A percentile compares a stretch with the other conserved stretches of the same genome.
phyloP scores from a whole-genome alignment of 2,888 invertebrate species.

The Drosophila subquinaria region DNA sequence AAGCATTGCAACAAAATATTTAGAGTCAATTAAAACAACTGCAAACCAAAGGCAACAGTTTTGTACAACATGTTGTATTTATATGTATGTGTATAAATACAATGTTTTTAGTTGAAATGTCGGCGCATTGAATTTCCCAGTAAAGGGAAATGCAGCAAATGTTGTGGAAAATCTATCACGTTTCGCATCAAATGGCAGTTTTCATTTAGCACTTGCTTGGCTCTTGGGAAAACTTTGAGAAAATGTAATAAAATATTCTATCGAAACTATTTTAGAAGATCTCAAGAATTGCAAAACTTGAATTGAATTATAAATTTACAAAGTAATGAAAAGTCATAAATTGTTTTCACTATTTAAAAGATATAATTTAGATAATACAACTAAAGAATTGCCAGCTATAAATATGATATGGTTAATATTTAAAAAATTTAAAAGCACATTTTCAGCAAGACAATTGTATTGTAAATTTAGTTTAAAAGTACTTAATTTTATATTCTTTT shows the following conservation, averaged over 20 bases:
- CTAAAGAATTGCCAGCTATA: too few relatives aligned
- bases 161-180: slow-evolving; percentile 21
- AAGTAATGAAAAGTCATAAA: background rate
- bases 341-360: too few relatives aligned
- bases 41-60: slow-evolving; percentile 4
- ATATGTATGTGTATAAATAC: background rate
- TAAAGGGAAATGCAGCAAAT: background rate
- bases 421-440: too few relatives aligned
- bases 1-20: slow-evolving; percentile 67
- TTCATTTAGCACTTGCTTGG: background rate
- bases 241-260: background rate
- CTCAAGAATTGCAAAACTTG: background rate
- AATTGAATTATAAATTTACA: background rate
- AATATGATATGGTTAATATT: too few relatives aligned
- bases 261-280: background rate
- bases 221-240: background rate
- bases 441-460: too few relatives aligned
- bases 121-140: slow-evolving; percentile 10
- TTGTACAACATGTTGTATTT: background rate
- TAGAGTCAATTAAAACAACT: slow-evolving; percentile 71
- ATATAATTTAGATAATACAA: too few relatives aligned
- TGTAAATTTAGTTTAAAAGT: too few relatives aligned
- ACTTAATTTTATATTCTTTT: too few relatives aligned
- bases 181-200: slow-evolving; percentile 23
- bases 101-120: slow-evolving; percentile 1